Base-by-base conservation (phyloP, 1,140 invertebrate species). In the Penaeus chinensis region DNA sequence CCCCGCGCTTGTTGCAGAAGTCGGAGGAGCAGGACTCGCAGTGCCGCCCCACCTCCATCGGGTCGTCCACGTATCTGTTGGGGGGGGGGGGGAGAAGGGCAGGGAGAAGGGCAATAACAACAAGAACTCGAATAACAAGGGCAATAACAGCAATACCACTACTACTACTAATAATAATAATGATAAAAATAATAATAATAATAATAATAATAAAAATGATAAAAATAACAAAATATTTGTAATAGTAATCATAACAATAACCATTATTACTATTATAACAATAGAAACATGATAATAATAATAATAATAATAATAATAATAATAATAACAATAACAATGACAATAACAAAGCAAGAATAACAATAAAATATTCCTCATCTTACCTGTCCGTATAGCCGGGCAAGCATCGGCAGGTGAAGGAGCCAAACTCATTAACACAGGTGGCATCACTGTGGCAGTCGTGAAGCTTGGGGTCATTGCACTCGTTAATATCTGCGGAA, bases 351-450 rank as follows among this genome's bases (percentile, higher is more conserved):
- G 19, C 4, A 87, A 24, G 7, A 18, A 19, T 37, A 27, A 42
- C 60, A 22, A 62, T 13, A 24, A 84, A 13, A 71, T 27, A 4
- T 1, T 37, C 16, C n/a, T 47, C 22, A 16, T 19, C 42, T 62
- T 85, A 91, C 84, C 91, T 91, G 79, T 93, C 92, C 77, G 91
- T 94, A 37, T 96, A 96, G 8, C 97, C 97, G 16, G 94, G 92
- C 10, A 94, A 94, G 91, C 98, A 99, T 8, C 93, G 93, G 91
- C 98, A 99, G 66, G 94, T 95, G 91, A 97, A 99, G 13, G 95
- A 95, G 20, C 98, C 98, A 93, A 97, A 97, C 1, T 94, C 95
- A 92, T 99, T 99, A 60, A 95, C 95, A 92, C 98, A 99, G 2
- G 93, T 94, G 0, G 93, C 98, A 79, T 96, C 94, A 18, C 95